Conservation (phyloP, 2,888 invertebrate genomes). For the Cryptocephalus moraei region DNA sequence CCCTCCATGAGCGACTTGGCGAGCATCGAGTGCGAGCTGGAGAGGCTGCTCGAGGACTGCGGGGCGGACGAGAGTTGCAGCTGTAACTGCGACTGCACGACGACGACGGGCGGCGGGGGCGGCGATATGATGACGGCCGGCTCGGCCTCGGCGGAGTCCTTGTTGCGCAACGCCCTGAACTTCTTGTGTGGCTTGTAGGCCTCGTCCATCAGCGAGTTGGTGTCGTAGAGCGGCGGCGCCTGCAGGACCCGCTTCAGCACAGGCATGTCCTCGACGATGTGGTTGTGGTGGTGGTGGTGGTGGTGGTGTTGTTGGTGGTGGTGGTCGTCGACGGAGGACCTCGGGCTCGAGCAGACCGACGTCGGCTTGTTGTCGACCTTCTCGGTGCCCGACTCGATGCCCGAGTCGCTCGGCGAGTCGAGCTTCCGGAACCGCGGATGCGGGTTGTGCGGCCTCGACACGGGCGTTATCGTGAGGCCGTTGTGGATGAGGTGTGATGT, state of each 20-base stretch:
- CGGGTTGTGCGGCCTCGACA: conserved; percentile 39
- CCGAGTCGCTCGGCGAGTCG: conserved; percentile 87
- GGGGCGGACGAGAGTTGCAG: conserved; percentile 23
- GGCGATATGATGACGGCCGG: conserved; percentile 43
- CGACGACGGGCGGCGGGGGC: conserved; percentile 18
- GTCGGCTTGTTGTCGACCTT: conserved; percentile 72
- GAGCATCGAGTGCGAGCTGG: conserved; percentile 80
- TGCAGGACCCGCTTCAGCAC: conserved; percentile 86
- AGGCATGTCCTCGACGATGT: conserved; percentile 80
- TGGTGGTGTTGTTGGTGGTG: not conserved
- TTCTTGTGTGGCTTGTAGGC: conserved; percentile 94
- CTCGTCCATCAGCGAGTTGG: conserved; percentile 86
- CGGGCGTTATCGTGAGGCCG: conserved; percentile 64
- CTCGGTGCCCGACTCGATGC: conserved; percentile 87
- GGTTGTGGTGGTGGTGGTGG: conserved; percentile 35
- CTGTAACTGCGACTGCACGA: conserved; percentile 8
- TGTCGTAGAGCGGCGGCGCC: conserved; percentile 85
- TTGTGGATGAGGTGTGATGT: conserved; percentile 63
- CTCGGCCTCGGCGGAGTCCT: conserved; percentile 72
- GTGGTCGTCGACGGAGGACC: conserved; percentile 68
- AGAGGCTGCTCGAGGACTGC: conserved; percentile 51
- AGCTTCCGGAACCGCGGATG: conserved; percentile 63
- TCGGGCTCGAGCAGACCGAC: conserved; percentile 76
- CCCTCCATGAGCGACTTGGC: conserved; percentile 87
- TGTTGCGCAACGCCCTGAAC: conserved; percentile 71